Base-by-base conservation (phyloP, 2,797 vertebrate species). In the Lacerta bilineata region DNA sequence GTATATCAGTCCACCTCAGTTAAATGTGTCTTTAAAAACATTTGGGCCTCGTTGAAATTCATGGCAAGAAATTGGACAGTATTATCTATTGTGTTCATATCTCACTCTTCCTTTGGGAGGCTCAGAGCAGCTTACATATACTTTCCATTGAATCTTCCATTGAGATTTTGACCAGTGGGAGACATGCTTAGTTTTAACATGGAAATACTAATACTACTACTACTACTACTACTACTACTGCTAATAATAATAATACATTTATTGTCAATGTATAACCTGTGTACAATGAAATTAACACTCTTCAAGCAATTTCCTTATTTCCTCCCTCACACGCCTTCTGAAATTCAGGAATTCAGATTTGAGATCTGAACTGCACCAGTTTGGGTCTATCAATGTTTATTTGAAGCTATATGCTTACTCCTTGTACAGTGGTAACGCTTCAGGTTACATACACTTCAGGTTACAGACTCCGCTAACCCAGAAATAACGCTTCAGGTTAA, bases 1-100 rank as follows among this genome's bases (percentile, higher is more conserved):
- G 59, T 75, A n/a, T 68, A 76, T 36, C 50, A 55, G 43, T 93
- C 91, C 90, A 88, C 64, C 89, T 87, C 90, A 87, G 90, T 74
- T 81, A 93, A 90, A 79, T 87, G 7, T 59, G 82, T 43, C 59
- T 91, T 90, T 77, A 59, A 71, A 59, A 71, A 81, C n/a, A 59
- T 86, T 90, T 81, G 2, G 29, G 2, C 89, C 85, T 80, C 20
- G 64, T 43, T 68, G 78, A 0, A 3, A 0, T 33, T 41, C 90
- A 76, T 72, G 43, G 25, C 41, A 64, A 75, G 36, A 72, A 74
- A 72, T 81, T 81, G 39, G 23, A 61, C 39, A 85, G 41, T 20
- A 46, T 50, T 43, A 64, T 13, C 36, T 87, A 64, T 18, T 74
- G 5, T 59, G 71, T 43, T 72, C 64, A 59, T 43, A 43, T 23